These are phyloP conservation scores for Gallinago solitaria DNA, from an alignment of 2,797 vertebrate species.

Conservation along the genomic window DNA sequence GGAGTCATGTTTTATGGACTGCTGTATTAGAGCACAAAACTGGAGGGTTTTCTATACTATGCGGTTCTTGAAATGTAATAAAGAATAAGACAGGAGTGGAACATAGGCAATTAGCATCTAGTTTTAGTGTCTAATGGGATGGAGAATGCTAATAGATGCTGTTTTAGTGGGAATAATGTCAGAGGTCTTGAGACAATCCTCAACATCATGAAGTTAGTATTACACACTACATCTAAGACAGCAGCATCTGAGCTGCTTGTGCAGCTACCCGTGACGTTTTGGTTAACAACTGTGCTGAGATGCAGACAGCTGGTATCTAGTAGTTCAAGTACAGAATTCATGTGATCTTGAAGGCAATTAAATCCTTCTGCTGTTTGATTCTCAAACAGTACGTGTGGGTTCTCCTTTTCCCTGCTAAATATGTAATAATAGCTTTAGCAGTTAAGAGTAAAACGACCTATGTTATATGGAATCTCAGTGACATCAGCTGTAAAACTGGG, in stretches of 20 bases:
- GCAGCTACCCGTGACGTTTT: fast-evolving
- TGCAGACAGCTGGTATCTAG: background rate
- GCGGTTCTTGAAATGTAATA: background rate
- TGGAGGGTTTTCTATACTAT: background rate
- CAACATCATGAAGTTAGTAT: background rate
- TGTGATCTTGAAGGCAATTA: background rate
- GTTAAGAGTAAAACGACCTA: background rate
- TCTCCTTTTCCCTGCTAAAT: background rate
- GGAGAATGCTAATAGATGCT: background rate
- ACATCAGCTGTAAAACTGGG: background rate
- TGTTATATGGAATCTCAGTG: background rate
- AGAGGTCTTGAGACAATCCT: background rate
- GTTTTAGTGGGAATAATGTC: background rate
- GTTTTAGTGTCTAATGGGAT: background rate
- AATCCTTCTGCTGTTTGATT: background rate
- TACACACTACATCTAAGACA: background rate
- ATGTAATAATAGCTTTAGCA: background rate
- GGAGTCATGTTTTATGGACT: background rate
- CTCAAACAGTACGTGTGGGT: background rate
- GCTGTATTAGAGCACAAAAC: background rate
- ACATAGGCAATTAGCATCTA: background rate
- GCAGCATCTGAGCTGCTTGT: background rate
- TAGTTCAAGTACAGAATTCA: background rate
- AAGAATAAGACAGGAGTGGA: background rate
- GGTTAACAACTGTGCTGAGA: background rate